A percentile compares a stretch with the other conserved stretches of the same genome.
These are phyloP conservation scores for Isichthys henryi DNA, from an alignment of 2,113 vertebrate species.

Conservation along the genomic window DNA sequence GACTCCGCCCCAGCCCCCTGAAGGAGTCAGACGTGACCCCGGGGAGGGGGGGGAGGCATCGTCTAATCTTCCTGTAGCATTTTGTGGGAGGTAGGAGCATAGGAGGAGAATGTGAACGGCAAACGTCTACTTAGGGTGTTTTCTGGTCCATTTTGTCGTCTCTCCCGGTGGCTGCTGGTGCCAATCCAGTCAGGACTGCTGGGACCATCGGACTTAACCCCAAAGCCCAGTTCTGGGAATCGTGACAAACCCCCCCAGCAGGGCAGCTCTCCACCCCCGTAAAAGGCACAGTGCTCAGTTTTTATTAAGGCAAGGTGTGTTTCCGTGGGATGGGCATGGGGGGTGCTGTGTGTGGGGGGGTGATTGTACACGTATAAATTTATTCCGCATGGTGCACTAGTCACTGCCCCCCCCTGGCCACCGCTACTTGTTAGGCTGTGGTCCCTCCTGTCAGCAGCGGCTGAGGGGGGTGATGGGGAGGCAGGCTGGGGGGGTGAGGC, in stretches of 20 bases:
- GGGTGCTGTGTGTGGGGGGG: not conserved
- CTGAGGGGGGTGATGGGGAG: constrained; percentile 38
- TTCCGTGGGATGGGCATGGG: constrained; percentile 36
- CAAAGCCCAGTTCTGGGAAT: not conserved
- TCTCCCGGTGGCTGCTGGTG: not conserved
- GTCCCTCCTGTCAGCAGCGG: constrained; percentile 67
- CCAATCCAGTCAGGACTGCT: not conserved
- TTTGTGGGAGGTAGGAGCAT: too few relatives aligned
- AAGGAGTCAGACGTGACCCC: too few relatives aligned
- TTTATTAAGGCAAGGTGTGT: constrained; percentile 84
- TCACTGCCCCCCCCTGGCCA: constrained; percentile 80
- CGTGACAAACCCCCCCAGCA: constrained; percentile 12
- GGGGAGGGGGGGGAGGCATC: too few relatives aligned
- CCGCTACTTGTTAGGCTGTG: constrained; percentile 91
- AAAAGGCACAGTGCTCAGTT: constrained; percentile 48
- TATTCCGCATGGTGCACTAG: constrained; percentile 84
- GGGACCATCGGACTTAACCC: not conserved
- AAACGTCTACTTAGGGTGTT: too few relatives aligned
- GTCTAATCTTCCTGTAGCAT: too few relatives aligned
- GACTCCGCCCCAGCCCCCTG: too few relatives aligned
- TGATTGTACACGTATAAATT: constrained; percentile 54
- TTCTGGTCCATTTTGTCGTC: not conserved
- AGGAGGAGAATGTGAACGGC: too few relatives aligned
- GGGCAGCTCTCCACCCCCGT: constrained; percentile 62
- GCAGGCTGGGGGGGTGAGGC: constrained; percentile 17